Evolutionary conservation across 2,888 invertebrate species (phyloP).

Genomic region (Drosophila vallismaia): DNA sequence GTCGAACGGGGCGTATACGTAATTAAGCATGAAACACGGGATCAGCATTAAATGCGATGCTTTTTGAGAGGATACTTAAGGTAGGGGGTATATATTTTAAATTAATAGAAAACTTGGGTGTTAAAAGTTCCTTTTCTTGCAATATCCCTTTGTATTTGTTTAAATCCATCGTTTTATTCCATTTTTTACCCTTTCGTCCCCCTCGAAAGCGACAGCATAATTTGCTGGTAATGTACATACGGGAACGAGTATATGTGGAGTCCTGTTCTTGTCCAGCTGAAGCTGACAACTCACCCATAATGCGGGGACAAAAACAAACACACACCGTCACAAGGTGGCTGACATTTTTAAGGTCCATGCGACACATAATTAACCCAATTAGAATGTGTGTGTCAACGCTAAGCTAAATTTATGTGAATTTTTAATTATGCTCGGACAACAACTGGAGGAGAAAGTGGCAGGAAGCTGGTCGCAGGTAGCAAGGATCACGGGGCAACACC

Average conservation of each 20-base stretch:
- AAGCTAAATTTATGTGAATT: constrained; percentile 81
- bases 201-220: constrained; percentile 66
- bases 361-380: constrained; percentile 83
- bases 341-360: constrained; percentile 79
- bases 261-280: constrained; percentile 48
- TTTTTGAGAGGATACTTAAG: neutral
- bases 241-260: constrained; percentile 17
- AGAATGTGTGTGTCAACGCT: constrained; percentile 74
- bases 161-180: neutral
- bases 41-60: constrained; percentile 18
- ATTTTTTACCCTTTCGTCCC: constrained; percentile 10
- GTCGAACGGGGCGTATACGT: constrained; percentile 69
- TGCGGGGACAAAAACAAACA: constrained; percentile 14
- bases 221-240: constrained; percentile 70
- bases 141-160: neutral
- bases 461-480: constrained; percentile 1
- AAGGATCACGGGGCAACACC: constrained; percentile 26
- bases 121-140: neutral
- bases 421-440: constrained; percentile 73
- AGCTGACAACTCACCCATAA: constrained; percentile 43
- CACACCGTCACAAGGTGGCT: constrained; percentile 30
- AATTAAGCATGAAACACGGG: constrained; percentile 64
- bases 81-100: neutral
- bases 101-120: neutral
- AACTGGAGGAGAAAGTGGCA: constrained; percentile 10